These are phyloP conservation scores for Diarsia dahlii DNA, from an alignment of 2,888 invertebrate species.

Conservation along the genomic window DNA sequence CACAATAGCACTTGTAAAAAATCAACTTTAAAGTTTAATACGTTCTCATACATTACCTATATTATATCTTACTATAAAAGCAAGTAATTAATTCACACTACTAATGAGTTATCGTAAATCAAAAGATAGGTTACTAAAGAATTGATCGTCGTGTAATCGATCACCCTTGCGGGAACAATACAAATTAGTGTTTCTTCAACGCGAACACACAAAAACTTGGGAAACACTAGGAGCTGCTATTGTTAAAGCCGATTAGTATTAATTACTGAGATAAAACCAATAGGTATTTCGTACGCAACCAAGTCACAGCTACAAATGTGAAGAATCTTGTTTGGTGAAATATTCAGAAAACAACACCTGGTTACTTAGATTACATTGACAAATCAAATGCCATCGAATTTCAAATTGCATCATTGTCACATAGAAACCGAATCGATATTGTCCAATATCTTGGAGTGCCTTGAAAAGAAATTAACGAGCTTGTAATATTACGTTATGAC, in stretches of 20 bases:
- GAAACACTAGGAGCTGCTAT: slow-evolving; percentile 65
- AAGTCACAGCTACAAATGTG: slow-evolving; percentile 31
- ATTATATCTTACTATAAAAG: slow-evolving; percentile 26
- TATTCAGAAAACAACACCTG: slow-evolving; percentile 15
- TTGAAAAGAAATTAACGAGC: slow-evolving; percentile 24
- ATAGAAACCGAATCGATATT: slow-evolving; percentile 10
- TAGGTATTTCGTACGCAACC: slow-evolving; percentile 46
- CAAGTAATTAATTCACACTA: slow-evolving; percentile 41
- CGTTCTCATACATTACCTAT: slow-evolving; percentile 31
- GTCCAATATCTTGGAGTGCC: slow-evolving; percentile 2
- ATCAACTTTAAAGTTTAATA: slow-evolving; percentile 41
- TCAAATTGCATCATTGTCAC: slow-evolving; percentile 8
- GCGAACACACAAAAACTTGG: slow-evolving; percentile 71
- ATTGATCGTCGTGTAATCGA: slow-evolving; percentile 69
- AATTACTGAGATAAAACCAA: slow-evolving; percentile 60
- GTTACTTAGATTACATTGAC: not conserved
- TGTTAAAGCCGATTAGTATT: slow-evolving; percentile 68
- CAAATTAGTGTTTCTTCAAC: slow-evolving; percentile 66
- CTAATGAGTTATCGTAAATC: slow-evolving; percentile 46
- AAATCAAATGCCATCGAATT: slow-evolving; percentile 18
- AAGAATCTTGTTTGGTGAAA: slow-evolving; percentile 45
- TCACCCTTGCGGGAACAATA: slow-evolving; percentile 71
- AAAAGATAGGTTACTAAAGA: slow-evolving; percentile 61
- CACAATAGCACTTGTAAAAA: slow-evolving; percentile 24
- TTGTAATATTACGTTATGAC: not conserved